Percentiles rank a stretch among this genome's conserved stretches.
phyloP scores from a whole-genome alignment of 2,888 invertebrate genomes.

The Xanthorhoe designata region DNA sequence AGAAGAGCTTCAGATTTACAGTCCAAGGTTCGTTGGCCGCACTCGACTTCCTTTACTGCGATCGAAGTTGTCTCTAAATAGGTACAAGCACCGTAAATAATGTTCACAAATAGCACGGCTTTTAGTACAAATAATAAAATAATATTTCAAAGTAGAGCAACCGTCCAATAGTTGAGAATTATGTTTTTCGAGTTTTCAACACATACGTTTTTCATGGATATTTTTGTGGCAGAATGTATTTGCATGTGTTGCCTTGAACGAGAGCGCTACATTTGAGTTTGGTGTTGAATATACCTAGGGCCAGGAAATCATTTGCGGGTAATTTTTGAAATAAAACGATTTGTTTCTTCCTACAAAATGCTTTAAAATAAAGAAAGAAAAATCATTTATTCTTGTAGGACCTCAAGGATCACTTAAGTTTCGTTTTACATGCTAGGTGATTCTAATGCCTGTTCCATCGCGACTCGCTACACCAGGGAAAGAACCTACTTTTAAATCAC shows the following conservation, averaged over 20 bases:
- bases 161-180: constrained; percentile 13
- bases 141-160: constrained; percentile 26
- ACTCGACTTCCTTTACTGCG: constrained; percentile 31
- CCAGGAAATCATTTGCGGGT: neutral
- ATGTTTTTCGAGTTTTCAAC: constrained; percentile 25
- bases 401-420: too few relatives aligned
- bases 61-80: constrained; percentile 34
- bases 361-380: too few relatives aligned
- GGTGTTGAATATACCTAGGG: neutral
- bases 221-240: constrained; percentile 15
- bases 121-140: constrained; percentile 28
- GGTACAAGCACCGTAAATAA: constrained; percentile 31
- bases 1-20: neutral
- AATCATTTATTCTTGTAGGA: too few relatives aligned
- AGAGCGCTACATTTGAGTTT: constrained; percentile 10
- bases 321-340: neutral
- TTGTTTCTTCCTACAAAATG: too few relatives aligned
- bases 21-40: constrained; percentile 30
- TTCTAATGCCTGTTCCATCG: too few relatives aligned
- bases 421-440: too few relatives aligned
- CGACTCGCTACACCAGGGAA: too few relatives aligned
- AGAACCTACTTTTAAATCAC: too few relatives aligned
- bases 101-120: constrained; percentile 29
- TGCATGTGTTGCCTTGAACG: constrained; percentile 12
- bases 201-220: constrained; percentile 18